These are phyloP conservation scores for Alloplasta piceator DNA, from an alignment of 2,888 invertebrate genomes.

Conservation along the genomic window DNA sequence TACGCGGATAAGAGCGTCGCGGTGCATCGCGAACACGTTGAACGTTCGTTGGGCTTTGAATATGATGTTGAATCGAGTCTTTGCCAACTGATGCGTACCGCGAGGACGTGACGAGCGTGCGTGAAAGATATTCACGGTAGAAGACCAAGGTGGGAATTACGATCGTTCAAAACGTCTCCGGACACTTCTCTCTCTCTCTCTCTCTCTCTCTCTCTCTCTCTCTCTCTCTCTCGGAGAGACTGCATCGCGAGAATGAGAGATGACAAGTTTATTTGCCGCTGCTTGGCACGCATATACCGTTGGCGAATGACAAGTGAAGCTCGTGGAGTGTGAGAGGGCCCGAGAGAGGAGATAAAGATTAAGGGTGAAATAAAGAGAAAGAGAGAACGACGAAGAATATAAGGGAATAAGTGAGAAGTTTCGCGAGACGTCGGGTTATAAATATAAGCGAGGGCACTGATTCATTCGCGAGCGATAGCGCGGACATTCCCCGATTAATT, in stretches of 20 bases:
- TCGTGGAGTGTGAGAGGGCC: slow-evolving; percentile 55
- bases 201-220: slow-evolving; percentile 28
- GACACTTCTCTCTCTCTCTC: slow-evolving; percentile 35
- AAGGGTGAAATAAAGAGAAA: slow-evolving; percentile 36
- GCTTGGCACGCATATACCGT: slow-evolving; percentile 30
- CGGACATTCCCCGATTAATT: slow-evolving; percentile 75
- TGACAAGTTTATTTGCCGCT: slow-evolving; percentile 63
- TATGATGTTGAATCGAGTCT: slow-evolving; percentile 60
- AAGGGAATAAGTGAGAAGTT: slow-evolving; percentile 60
- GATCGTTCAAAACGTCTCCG: slow-evolving; percentile 35
- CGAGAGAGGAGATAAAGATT: slow-evolving; percentile 61
- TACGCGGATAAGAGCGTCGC: slow-evolving; percentile 25
- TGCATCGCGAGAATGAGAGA: slow-evolving; percentile 54
- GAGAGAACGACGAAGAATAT: slow-evolving; percentile 22
- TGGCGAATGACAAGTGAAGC: slow-evolving; percentile 60
- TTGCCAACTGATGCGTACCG: slow-evolving; percentile 40
- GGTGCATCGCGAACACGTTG: slow-evolving; percentile 56
- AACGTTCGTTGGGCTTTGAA: slow-evolving; percentile 29
- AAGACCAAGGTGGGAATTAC: slow-evolving; percentile 62
- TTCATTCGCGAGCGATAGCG: slow-evolving; percentile 69
- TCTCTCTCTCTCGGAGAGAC: slow-evolving; percentile 40
- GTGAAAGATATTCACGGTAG: slow-evolving; percentile 26
- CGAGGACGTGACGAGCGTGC: slow-evolving; percentile 22
- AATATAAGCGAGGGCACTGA: slow-evolving; percentile 65
- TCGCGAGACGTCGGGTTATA: slow-evolving; percentile 66